These are phyloP conservation scores for human (Homo sapiens) DNA, from an alignment of 2,113 vertebrate genomes.

Conservation along the genomic window GRCh38 chrX:139728001-139728500, in stretches of 20 bases:
- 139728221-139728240: conserved; percentile 19
- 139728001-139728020: conserved; percentile 38
- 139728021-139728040: conserved; percentile 37
- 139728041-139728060: conserved; percentile 26
- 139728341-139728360: conserved; percentile 51
- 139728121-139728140: conserved; percentile 20
- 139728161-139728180: conserved; percentile 1
- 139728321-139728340: conserved; percentile 40
- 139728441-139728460: conserved; percentile 64
- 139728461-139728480: background rate
- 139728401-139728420: background rate
- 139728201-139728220: conserved; percentile 42
- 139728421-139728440: background rate
- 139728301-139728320: conserved; percentile 46
- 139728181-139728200: background rate
- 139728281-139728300: background rate
- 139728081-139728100: conserved; percentile 42
- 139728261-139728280: conserved; percentile 46
- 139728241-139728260: conserved; percentile 6
- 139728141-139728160: background rate
- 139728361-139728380: conserved; percentile 45
- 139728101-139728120: conserved; percentile 1
- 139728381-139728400: conserved; percentile 27
- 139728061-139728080: conserved; percentile 28
- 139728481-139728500: conserved; percentile 61